A percentile compares a stretch with the other conserved stretches of the same genome.
Evolutionary conservation across 1,140 invertebrate species (phyloP).

Genomic region (Cydia fagiglandana): DNA sequence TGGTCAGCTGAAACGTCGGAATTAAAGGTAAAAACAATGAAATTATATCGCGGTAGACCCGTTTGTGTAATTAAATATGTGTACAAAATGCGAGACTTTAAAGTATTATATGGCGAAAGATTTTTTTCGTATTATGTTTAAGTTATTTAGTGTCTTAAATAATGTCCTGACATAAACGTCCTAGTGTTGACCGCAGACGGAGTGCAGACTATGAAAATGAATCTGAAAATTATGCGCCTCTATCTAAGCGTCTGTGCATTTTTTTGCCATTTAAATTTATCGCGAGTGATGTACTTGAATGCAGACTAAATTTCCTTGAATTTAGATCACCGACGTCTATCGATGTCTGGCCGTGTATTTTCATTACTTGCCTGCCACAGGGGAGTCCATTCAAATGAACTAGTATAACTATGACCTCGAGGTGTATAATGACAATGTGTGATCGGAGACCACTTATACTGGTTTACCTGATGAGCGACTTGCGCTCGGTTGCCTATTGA

Average conservation of each 20-base stretch:
- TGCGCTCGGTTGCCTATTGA: neutral
- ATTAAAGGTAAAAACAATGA: too few relatives aligned
- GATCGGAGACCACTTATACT: neutral
- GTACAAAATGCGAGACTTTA: too few relatives aligned
- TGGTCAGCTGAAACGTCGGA: too few relatives aligned
- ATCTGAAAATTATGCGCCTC: slow-evolving; percentile 74
- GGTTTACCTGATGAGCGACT: neutral
- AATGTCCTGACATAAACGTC: slow-evolving; percentile 15
- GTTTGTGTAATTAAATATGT: too few relatives aligned
- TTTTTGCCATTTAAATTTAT: slow-evolving; percentile 66
- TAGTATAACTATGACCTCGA: neutral
- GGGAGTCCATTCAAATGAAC: slow-evolving; percentile 15
- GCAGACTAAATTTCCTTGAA: slow-evolving; percentile 77
- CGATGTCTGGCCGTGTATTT: slow-evolving; percentile 54
- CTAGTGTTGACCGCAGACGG: slow-evolving; percentile 60
- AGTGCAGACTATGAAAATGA: slow-evolving; percentile 77
- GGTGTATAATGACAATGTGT: neutral
- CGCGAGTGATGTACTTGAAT: slow-evolving; percentile 67
- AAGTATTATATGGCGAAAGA: too few relatives aligned
- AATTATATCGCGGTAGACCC: too few relatives aligned
- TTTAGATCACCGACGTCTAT: slow-evolving; percentile 69
- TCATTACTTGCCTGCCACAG: slow-evolving; percentile 25
- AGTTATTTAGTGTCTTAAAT: neutral
- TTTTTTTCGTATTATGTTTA: neutral
- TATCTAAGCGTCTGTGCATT: slow-evolving; percentile 73